Percentiles rank a stretch among this genome's conserved stretches.
Evolutionary conservation across 2,797 vertebrate genomes (phyloP).

Genomic region (Momotus momota): DNA sequence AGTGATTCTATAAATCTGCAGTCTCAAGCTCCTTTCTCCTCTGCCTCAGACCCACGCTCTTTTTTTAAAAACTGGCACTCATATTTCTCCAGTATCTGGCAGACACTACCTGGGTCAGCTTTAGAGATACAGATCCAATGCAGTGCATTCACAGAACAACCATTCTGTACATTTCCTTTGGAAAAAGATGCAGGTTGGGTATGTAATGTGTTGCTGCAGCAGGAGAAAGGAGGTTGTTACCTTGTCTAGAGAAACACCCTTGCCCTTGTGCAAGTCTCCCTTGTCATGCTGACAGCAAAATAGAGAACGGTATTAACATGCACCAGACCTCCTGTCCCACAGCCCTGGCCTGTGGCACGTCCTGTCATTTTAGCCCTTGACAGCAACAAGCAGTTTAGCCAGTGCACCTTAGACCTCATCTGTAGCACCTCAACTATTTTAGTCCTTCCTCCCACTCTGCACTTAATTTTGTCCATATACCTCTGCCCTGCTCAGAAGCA

Average conservation of each 20-base stretch:
- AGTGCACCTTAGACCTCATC: neutral
- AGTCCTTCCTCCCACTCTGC: neutral
- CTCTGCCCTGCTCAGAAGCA: neutral
- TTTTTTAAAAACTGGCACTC: neutral
- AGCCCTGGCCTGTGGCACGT: neutral
- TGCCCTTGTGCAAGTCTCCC: neutral
- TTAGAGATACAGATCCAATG: neutral
- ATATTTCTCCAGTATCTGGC: neutral
- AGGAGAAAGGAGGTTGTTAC: neutral
- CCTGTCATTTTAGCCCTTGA: neutral
- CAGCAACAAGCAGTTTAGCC: neutral
- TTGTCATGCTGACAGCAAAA: neutral
- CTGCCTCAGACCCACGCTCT: fast-evolving
- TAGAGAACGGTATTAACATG: neutral
- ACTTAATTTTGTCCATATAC: neutral
- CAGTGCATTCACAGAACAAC: neutral
- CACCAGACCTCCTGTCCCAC: neutral
- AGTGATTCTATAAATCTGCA: neutral
- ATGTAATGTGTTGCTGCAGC: neutral
- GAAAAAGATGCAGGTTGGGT: neutral
- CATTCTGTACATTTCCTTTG: neutral
- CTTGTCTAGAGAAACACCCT: neutral
- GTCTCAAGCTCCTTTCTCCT: neutral
- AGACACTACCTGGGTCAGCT: neutral
- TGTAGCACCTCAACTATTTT: neutral